Conservation (phyloP, 1,140 invertebrate species). For the Drosophila bocqueti region DNA sequence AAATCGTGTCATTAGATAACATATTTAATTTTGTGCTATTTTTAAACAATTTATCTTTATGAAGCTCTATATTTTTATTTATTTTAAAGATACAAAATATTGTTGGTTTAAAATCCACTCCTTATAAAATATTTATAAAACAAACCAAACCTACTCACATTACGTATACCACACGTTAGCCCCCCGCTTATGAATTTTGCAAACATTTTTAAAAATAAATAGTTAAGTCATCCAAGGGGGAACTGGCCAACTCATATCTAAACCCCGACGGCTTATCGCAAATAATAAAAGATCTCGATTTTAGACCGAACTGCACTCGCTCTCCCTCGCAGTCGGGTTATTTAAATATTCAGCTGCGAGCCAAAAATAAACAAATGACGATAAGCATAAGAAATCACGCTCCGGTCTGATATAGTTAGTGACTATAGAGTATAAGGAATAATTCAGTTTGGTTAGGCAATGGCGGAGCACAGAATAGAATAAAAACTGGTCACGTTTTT, state of each 20-base stretch:
- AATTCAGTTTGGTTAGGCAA: constrained; percentile 28
- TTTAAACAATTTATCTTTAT: background rate
- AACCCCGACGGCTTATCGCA: constrained; percentile 40
- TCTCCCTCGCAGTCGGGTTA: constrained; percentile 29
- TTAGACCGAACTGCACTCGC: constrained; percentile 33
- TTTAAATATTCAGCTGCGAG: constrained; percentile 48
- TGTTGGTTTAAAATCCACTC: background rate
- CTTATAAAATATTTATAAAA: background rate
- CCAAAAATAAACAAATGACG: constrained; percentile 54
- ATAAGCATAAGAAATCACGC: constrained; percentile 49
- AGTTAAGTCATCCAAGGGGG: constrained; percentile 37
- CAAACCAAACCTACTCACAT: background rate
- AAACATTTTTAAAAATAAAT: constrained; percentile 57
- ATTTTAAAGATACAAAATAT: background rate
- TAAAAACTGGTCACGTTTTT: constrained; percentile 67
- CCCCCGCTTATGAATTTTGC: constrained; percentile 6
- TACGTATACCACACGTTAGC: constrained; percentile 36
- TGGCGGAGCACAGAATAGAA: background rate
- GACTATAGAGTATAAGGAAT: constrained; percentile 29
- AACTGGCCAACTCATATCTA: constrained; percentile 29
- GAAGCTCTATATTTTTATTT: background rate
- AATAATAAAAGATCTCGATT: constrained; percentile 41
- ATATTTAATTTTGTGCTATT: background rate
- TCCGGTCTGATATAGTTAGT: constrained; percentile 44
- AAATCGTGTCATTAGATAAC: background rate